Conservation (phyloP, 2,888 invertebrate species). For the Apodemia mormo region DNA sequence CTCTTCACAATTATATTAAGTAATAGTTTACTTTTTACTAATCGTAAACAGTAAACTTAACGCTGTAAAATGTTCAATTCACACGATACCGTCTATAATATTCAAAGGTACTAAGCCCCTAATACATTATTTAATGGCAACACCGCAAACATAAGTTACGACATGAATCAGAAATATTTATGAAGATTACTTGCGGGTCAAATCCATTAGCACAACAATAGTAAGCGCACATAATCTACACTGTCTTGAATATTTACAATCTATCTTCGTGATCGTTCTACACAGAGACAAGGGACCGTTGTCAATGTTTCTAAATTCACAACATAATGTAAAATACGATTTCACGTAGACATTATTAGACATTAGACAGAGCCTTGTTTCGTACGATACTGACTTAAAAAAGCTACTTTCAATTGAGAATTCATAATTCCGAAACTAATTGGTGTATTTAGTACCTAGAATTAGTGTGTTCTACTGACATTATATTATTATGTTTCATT, state of each 20-base stretch:
- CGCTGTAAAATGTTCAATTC: neutral
- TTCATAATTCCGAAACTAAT: too few species aligned
- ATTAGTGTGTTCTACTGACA: too few species aligned
- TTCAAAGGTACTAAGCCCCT: slow-evolving; percentile 2
- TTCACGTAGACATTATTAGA: too few species aligned
- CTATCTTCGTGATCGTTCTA: neutral
- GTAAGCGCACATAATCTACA: slow-evolving; percentile 14
- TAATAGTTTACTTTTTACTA: too few species aligned
- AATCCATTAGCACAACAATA: slow-evolving; percentile 33
- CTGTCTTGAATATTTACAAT: slow-evolving; percentile 3
- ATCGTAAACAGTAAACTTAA: neutral
- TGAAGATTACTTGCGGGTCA: slow-evolving; percentile 32
- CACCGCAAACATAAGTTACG: neutral
- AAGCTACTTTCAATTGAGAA: too few species aligned
- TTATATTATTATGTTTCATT: too few species aligned
- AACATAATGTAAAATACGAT: too few species aligned
- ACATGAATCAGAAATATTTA: slow-evolving; percentile 30
- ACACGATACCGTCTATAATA: neutral
- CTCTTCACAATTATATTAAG: neutral
- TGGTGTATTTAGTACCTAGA: too few species aligned
- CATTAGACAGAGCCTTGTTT: too few species aligned
- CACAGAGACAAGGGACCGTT: too few species aligned
- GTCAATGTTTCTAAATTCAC: too few species aligned
- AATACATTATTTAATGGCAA: slow-evolving; percentile 2
- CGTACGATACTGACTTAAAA: too few species aligned